Evolutionary conservation across 2,113 vertebrate species (phyloP), one percentile per base, ranked within the genome.

Genomic region (Ochotona curzoniae): DNA sequence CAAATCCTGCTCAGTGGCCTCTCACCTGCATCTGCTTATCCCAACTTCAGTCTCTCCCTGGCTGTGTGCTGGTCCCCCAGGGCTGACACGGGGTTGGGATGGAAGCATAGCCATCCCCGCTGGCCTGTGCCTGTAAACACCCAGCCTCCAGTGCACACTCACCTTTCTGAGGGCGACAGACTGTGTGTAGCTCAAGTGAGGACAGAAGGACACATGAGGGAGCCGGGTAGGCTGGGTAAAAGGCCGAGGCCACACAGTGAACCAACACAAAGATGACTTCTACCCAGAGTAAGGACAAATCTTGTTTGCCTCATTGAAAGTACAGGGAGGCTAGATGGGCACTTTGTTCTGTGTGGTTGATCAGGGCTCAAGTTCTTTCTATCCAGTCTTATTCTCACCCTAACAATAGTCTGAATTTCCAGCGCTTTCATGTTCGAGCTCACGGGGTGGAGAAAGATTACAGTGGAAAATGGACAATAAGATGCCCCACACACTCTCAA

Each of bases 251-350:
- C 21, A 54, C 63, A 60, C 23, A 26, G 13, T 15, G 2, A 86
- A 7, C 3, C 76, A 35, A 26, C 23, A 49, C 38, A 23, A 20
- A 61, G 47, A 17, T 69, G 63, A 11, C 30, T 54, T n/a, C 38
- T 51, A 61, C 38, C 54, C 84, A n/a, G 32, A 25, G 38, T 44
- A 6, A 44, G 38, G 38, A 44, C 38, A 44, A 44, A 44, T 6
- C 38, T 44, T 44, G 38, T 44, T 44, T 44, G 38, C 38, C 38
- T 44, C 38, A 49, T 6, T 17, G 47, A 11, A 21, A 69, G 60
- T 21, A 25, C 25, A 26, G 2, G 64, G 57, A 60, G 25, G 20
- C 8, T 2, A 10, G 54, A 25, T 0, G 5, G 21, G 21, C 0
- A 51, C n/a, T 44, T 30, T 8, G 3, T 30, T 70, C 32, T 15